Conservation (phyloP, 2,797 vertebrate genomes). For the Micrastur ruficollis region DNA sequence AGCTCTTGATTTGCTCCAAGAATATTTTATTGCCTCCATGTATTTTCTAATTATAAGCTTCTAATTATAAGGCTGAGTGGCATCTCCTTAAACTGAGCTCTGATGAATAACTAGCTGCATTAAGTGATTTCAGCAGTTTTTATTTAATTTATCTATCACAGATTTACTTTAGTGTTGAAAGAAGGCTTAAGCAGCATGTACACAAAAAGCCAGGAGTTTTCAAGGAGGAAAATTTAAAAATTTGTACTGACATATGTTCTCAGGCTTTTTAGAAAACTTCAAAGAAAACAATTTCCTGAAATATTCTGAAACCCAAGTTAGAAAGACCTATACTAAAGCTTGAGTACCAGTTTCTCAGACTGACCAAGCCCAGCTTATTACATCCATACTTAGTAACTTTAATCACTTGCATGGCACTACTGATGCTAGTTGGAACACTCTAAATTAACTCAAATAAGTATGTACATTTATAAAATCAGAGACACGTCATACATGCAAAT, state of each 20-base stretch:
- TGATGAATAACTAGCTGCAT: background rate
- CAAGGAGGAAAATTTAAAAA: background rate
- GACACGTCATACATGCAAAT: rapidly evolving
- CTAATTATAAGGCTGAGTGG: background rate
- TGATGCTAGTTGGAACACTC: background rate
- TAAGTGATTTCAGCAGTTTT: background rate
- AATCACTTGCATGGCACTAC: background rate
- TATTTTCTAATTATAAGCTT: background rate
- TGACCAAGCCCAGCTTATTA: background rate
- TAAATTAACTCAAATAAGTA: background rate
- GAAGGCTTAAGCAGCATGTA: background rate
- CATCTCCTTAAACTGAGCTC: background rate
- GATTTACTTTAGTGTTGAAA: background rate
- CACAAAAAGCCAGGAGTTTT: background rate
- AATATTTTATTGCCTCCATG: background rate
- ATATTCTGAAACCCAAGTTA: background rate
- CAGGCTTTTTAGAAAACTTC: background rate
- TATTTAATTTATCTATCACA: background rate
- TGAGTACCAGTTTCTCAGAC: background rate
- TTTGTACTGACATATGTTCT: background rate
- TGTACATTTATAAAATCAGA: background rate
- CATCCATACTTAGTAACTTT: background rate
- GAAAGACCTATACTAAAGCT: background rate
- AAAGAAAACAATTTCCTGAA: background rate
- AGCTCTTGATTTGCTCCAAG: background rate